Conservation (phyloP, 2,113 vertebrate genomes). For the Clarias batrachus region DNA sequence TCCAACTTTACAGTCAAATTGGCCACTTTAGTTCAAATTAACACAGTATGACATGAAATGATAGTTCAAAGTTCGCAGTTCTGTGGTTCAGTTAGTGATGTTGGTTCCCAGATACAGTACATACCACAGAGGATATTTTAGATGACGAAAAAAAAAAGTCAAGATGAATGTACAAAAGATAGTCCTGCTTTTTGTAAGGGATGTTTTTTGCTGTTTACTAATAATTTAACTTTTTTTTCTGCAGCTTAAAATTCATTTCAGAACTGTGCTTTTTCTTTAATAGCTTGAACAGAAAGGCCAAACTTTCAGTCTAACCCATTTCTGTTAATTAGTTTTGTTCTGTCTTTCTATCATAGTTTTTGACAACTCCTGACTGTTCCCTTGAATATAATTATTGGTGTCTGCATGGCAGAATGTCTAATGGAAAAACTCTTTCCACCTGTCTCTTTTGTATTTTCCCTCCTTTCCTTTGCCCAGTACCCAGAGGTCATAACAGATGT, state of each 20-base stretch:
- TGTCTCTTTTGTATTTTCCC: neutral
- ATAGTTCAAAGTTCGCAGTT: no score
- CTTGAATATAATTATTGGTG: slow-evolving; percentile 24
- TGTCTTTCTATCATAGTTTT: slow-evolving; percentile 12
- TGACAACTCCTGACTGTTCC: slow-evolving; percentile 15
- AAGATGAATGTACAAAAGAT: neutral
- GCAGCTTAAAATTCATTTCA: neutral
- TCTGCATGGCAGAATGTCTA: neutral
- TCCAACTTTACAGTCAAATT: neutral
- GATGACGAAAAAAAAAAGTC: neutral
- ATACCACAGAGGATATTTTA: neutral
- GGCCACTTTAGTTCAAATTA: neutral
- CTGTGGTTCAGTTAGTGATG: neutral
- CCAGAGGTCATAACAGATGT: slow-evolving; percentile 46
- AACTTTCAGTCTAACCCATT: neutral
- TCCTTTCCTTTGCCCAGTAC: slow-evolving; percentile 1
- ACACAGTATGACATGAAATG: no score
- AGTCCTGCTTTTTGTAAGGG: neutral
- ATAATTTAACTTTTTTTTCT: neutral
- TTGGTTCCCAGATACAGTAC: neutral
- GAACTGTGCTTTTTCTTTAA: neutral
- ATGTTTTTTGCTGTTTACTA: neutral
- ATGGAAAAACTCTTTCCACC: slow-evolving; percentile 25
- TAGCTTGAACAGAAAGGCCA: neutral
- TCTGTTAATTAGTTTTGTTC: neutral